Percentiles rank a stretch among this genome's conserved stretches.
These are phyloP conservation scores for Trachurus trachurus DNA, from an alignment of 2,797 vertebrate genomes.

Conservation along the genomic window DNA sequence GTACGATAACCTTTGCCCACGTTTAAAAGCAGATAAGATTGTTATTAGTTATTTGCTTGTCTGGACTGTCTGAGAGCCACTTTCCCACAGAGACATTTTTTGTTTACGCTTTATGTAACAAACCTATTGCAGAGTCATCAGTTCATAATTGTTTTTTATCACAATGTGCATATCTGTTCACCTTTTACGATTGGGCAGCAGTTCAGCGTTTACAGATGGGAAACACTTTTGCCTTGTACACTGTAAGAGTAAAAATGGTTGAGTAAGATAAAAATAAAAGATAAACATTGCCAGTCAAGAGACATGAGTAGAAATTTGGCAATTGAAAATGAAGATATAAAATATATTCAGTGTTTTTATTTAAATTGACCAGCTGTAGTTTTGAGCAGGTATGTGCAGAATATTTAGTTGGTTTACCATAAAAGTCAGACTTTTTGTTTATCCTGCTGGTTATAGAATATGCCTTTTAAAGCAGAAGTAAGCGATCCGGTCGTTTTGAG, in stretches of 20 bases:
- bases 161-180: not conserved
- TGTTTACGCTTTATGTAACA: not conserved
- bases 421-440: not conserved
- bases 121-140: not conserved
- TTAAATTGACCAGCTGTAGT: too few species aligned
- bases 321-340: too few species aligned
- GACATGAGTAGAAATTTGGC: too few species aligned
- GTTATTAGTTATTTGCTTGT: not conserved
- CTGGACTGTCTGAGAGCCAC: not conserved
- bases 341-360: too few species aligned
- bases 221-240: not conserved
- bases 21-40: not conserved
- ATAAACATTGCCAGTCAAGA: too few species aligned
- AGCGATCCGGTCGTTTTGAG: too few species aligned
- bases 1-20: constrained; percentile 4
- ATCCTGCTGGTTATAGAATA: not conserved
- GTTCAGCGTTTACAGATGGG: not conserved
- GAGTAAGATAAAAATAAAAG: not conserved
- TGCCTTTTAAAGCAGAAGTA: too few species aligned
- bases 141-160: not conserved
- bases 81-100: not conserved
- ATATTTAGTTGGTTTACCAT: not conserved
- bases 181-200: not conserved
- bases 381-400: too few species aligned
- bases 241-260: not conserved